phyloP scores from a whole-genome alignment of 2,113 vertebrate species.

The Aplodontia rufa region DNA sequence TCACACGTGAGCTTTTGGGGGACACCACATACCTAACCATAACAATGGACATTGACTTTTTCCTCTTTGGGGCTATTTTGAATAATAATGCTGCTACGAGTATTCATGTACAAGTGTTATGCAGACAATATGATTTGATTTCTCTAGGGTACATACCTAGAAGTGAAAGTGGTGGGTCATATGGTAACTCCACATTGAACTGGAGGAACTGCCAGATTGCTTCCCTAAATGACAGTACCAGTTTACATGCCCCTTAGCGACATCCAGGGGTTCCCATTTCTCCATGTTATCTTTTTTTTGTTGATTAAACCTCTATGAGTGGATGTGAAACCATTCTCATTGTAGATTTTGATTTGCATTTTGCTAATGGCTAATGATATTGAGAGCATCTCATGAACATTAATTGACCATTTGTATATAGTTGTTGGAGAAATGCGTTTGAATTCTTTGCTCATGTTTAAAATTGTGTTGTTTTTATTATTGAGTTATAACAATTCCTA shows the following conservation, averaged over 20 bases:
- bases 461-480: neutral
- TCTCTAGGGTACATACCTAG: neutral
- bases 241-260: neutral
- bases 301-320: neutral
- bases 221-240: neutral
- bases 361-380: neutral
- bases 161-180: neutral
- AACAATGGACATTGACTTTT: neutral
- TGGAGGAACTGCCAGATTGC: neutral
- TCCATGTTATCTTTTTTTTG: neutral
- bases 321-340: neutral
- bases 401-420: too few relatives aligned
- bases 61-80: neutral
- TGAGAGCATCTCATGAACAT: neutral
- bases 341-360: neutral
- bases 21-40: too few relatives aligned
- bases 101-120: neutral
- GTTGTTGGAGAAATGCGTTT: neutral
- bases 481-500: neutral
- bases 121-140: neutral
- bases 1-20: too few relatives aligned
- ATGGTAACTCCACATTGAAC: neutral
- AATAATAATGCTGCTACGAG: neutral
- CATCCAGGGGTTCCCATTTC: neutral
- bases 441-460: neutral